Evolutionary conservation across 2,113 vertebrate genomes (phyloP).

Genomic region (Syngnathus scovelli): DNA sequence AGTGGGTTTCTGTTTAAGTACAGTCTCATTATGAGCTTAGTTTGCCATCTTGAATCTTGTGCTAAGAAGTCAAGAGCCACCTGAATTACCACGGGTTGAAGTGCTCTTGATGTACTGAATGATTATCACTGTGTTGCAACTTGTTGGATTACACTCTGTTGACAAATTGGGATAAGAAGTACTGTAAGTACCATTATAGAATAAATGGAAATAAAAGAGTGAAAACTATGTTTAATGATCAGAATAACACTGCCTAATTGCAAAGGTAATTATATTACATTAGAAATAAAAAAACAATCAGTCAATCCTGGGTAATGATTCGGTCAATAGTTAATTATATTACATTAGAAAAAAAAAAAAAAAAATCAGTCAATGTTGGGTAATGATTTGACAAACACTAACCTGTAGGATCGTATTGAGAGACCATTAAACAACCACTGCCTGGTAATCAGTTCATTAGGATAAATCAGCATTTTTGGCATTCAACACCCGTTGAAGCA

Average conservation of each 20-base stretch:
- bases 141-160: no score
- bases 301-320: no score
- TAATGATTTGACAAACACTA: conserved; percentile 58
- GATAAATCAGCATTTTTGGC: conserved; percentile 28
- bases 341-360: conserved; percentile 61
- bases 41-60: no score
- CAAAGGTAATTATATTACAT: no score
- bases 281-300: no score
- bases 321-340: conserved; percentile 59
- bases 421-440: conserved; percentile 46
- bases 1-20: no score
- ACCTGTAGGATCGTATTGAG: conserved; percentile 29
- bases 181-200: background rate
- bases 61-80: no score
- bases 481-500: conserved; percentile 13
- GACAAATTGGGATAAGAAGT: no score
- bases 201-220: background rate
- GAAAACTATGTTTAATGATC: conserved; percentile 44
- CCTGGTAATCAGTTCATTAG: conserved; percentile 38
- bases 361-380: conserved; percentile 59
- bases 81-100: no score
- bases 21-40: no score
- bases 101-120: no score
- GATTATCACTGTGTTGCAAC: no score
- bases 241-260: conserved; percentile 3